These are phyloP conservation scores for Pseudolaguvia tuberculata DNA, from an alignment of 2,113 vertebrate species.

Conservation along the genomic window DNA sequence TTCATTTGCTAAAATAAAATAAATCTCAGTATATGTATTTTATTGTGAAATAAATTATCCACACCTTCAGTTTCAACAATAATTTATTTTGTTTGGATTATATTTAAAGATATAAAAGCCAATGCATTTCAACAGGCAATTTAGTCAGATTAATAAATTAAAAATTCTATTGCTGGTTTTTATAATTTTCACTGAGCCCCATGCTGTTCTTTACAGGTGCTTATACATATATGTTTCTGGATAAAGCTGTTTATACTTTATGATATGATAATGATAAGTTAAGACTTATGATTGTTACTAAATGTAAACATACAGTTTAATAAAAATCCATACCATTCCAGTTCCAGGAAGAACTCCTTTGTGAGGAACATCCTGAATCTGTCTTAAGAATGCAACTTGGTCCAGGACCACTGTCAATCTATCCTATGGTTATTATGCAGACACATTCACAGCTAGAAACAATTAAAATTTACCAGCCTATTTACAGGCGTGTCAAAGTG, in stretches of 20 bases:
- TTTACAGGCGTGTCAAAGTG: neutral
- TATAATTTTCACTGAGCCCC: too few relatives aligned
- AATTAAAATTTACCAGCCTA: neutral
- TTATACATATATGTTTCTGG: neutral
- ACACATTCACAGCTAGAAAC: neutral
- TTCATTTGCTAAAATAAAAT: neutral
- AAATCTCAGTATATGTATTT: neutral
- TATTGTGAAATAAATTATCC: neutral
- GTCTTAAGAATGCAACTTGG: neutral
- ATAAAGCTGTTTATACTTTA: neutral
- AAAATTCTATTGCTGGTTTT: neutral
- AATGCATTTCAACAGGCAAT: neutral
- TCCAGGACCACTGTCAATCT: neutral
- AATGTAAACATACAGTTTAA: too few relatives aligned
- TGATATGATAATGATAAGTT: neutral
- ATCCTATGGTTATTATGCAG: neutral
- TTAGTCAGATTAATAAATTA: neutral
- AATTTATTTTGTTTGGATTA: too few relatives aligned
- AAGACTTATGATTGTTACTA: neutral
- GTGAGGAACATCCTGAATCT: neutral
- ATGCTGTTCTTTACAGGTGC: neutral
- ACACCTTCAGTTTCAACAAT: neutral
- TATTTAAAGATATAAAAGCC: neutral
- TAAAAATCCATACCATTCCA: too few relatives aligned
- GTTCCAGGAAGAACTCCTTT: too few relatives aligned